Percentiles rank a stretch among this genome's conserved stretches.
phyloP scores from a whole-genome alignment of 2,113 vertebrate species.

The Calonectris borealis region DNA sequence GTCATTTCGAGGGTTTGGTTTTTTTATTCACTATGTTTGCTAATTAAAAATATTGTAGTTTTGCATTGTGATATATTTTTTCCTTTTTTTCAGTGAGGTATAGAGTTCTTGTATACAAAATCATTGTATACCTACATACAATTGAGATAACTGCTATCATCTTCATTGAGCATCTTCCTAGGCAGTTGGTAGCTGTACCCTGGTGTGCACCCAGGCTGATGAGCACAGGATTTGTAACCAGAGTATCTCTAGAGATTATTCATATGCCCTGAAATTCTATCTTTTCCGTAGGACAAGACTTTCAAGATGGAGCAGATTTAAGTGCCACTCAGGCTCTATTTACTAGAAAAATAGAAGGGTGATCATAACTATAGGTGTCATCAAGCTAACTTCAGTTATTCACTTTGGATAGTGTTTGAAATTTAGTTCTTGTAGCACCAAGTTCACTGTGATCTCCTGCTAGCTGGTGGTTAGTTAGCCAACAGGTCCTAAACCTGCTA shows the following conservation, averaged over 20 bases:
- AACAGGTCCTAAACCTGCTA: background rate
- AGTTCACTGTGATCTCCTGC: background rate
- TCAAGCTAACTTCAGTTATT: background rate
- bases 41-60: background rate
- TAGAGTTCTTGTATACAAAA: background rate
- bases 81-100: background rate
- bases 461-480: background rate
- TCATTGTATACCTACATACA: background rate
- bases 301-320: background rate
- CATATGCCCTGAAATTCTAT: background rate
- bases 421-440: background rate
- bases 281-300: background rate
- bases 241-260: background rate
- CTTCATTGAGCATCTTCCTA: background rate
- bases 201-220: background rate
- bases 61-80: background rate
- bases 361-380: background rate
- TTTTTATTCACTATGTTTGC: background rate
- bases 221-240: background rate
- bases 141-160: background rate
- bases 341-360: background rate
- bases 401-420: background rate
- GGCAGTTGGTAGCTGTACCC: background rate
- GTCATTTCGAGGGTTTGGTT: rapidly evolving
- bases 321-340: background rate